A percentile compares a stretch with the other conserved stretches of the same genome.
Conservation (phyloP, 2,888 invertebrate species). For the Cylindroiulus punctatus region DNA sequence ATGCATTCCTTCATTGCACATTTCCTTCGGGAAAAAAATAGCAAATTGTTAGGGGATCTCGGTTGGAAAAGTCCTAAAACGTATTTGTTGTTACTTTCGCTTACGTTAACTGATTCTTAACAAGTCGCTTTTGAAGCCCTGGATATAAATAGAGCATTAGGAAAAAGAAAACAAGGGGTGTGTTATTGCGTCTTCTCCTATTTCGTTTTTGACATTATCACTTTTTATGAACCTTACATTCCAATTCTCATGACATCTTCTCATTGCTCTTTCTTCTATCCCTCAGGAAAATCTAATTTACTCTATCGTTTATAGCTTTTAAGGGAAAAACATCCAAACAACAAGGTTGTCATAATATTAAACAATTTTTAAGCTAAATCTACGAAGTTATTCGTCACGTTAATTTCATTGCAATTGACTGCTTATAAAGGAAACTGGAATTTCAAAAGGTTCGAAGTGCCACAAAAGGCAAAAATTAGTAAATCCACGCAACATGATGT, state of each 20-base stretch:
- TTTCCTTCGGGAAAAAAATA: background rate
- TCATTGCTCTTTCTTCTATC: background rate
- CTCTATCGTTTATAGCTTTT: background rate
- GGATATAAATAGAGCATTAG: constrained; percentile 13
- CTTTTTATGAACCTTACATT: constrained; percentile 3
- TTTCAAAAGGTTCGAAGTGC: no score
- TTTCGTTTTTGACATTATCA: background rate
- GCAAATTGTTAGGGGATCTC: background rate
- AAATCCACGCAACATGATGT: no score
- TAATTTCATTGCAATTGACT: no score
- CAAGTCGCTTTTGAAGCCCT: constrained; percentile 27
- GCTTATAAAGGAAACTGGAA: no score
- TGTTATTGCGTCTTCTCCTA: constrained; percentile 2
- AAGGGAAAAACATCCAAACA: no score
- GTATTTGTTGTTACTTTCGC: constrained; percentile 24
- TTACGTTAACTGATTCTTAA: constrained; percentile 33
- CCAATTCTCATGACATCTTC: background rate
- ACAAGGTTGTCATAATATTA: no score
- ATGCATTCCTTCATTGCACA: background rate
- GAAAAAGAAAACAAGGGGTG: constrained; percentile 42
- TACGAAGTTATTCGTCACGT: no score
- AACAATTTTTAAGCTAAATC: no score
- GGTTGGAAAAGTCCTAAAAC: background rate
- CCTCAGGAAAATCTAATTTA: background rate
- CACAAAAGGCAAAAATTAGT: no score